phyloP scores from a whole-genome alignment of 2,888 invertebrate genomes.

The Carpatolechia fugitivella region DNA sequence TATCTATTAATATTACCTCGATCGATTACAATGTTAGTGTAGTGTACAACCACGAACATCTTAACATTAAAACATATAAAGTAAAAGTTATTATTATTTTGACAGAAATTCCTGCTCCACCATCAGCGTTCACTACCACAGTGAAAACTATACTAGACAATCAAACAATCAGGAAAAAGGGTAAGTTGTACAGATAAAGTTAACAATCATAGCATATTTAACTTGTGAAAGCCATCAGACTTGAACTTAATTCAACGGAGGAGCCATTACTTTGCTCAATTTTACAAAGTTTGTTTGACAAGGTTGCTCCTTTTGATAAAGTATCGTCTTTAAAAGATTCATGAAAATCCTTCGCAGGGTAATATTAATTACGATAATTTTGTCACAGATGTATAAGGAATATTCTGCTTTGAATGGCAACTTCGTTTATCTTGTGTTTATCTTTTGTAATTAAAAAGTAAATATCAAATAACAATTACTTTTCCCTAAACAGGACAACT shows the following conservation, averaged over 20 bases:
- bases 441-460: not conserved
- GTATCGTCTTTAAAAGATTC: conserved; percentile 4
- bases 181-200: conserved; percentile 31
- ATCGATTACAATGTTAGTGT: no score
- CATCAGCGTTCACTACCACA: conserved; percentile 84
- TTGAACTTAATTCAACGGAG: not conserved
- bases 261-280: not conserved
- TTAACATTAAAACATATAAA: no score
- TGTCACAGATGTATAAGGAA: not conserved
- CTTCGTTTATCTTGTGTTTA: conserved; percentile 1
- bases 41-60: no score
- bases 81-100: no score
- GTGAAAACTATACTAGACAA: conserved; percentile 64
- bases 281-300: conserved; percentile 3
- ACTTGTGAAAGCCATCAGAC: not conserved
- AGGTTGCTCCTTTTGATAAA: conserved; percentile 3
- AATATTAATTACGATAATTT: conserved; percentile 4
- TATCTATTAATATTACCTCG: no score
- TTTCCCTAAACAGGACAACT: conserved; percentile 50
- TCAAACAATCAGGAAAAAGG: conserved; percentile 71
- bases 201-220: no score
- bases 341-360: conserved; percentile 7
- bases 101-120: conserved; percentile 91
- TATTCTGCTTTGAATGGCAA: not conserved
- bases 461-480: conserved; percentile 4